These are phyloP conservation scores for Dicycla oo DNA, from an alignment of 2,888 invertebrate species.

Conservation along the genomic window DNA sequence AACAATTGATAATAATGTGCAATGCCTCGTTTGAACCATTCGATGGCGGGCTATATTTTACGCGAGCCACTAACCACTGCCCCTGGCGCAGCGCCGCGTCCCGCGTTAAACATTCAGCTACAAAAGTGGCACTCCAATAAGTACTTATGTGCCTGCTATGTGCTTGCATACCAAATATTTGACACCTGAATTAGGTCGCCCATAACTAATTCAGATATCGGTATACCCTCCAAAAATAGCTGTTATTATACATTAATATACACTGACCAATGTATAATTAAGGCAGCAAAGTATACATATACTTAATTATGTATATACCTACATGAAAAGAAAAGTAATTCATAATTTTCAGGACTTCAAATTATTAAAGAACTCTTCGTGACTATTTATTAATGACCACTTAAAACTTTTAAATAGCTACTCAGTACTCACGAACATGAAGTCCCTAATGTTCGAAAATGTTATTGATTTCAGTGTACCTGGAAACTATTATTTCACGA, in stretches of 20 bases:
- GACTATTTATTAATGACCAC: neutral
- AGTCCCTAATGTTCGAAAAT: slow-evolving; percentile 22
- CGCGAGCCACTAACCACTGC: slow-evolving; percentile 49
- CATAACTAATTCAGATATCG: neutral
- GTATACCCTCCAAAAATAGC: neutral
- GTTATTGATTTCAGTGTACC: slow-evolving; percentile 72
- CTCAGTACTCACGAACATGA: too few relatives aligned
- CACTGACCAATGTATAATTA: neutral
- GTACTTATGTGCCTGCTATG: slow-evolving; percentile 2
- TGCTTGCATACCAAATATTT: slow-evolving; percentile 4
- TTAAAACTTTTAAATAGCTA: neutral
- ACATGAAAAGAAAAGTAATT: neutral
- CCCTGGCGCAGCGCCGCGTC: slow-evolving; percentile 39
- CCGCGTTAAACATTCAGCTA: slow-evolving; percentile 46
- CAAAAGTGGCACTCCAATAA: slow-evolving; percentile 42
- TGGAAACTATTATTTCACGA: slow-evolving; percentile 82
- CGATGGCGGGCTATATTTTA: slow-evolving; percentile 52
- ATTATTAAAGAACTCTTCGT: neutral
- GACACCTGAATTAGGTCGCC: neutral
- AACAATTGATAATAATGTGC: slow-evolving; percentile 54
- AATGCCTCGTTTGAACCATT: slow-evolving; percentile 45
- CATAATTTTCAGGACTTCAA: neutral
- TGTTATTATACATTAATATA: neutral
- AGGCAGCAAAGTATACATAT: neutral
- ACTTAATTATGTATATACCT: neutral